Evolutionary conservation across 1,140 invertebrate genomes (phyloP).

Genomic region (Drosophila santomea): DNA sequence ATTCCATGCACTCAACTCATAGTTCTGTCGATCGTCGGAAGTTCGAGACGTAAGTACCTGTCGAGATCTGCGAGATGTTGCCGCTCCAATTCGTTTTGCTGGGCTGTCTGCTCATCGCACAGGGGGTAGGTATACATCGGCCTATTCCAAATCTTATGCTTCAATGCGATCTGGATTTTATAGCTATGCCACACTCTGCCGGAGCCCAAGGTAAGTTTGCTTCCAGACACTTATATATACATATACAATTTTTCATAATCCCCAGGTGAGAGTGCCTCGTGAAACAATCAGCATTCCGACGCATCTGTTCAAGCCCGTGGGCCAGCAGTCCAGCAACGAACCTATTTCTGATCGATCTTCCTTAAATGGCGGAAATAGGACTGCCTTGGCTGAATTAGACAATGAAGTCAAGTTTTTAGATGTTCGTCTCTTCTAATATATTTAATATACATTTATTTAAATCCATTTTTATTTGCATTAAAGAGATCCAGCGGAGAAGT

Average conservation of each 20-base stretch:
- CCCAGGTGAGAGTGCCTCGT: slow-evolving; percentile 25
- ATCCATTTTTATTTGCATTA: too few relatives aligned
- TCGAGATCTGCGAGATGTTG: slow-evolving; percentile 9
- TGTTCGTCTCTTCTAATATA: background rate
- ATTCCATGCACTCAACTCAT: slow-evolving; percentile 32
- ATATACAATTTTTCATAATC: background rate
- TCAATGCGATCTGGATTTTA: background rate
- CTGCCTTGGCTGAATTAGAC: background rate
- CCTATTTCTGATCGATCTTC: background rate
- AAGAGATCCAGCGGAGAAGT: slow-evolving; percentile 5
- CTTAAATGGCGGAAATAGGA: background rate
- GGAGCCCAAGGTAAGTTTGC: slow-evolving; percentile 26
- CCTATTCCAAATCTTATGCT: background rate
- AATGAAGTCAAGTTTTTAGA: background rate
- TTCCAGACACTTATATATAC: too few relatives aligned
- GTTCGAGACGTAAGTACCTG: slow-evolving; percentile 32
- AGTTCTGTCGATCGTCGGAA: slow-evolving; percentile 19
- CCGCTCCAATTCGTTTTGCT: slow-evolving; percentile 8
- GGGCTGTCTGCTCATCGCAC: slow-evolving; percentile 15
- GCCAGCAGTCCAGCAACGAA: background rate
- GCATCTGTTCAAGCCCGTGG: slow-evolving; percentile 54
- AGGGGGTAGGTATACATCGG: slow-evolving; percentile 29
- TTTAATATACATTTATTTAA: too few relatives aligned
- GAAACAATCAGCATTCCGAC: slow-evolving; percentile 56
- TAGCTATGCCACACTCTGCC: slow-evolving; percentile 30